A percentile compares a stretch with the other conserved stretches of the same genome.
Conservation (phyloP, 2,888 invertebrate species). For the Platerodrilus igneus region DNA sequence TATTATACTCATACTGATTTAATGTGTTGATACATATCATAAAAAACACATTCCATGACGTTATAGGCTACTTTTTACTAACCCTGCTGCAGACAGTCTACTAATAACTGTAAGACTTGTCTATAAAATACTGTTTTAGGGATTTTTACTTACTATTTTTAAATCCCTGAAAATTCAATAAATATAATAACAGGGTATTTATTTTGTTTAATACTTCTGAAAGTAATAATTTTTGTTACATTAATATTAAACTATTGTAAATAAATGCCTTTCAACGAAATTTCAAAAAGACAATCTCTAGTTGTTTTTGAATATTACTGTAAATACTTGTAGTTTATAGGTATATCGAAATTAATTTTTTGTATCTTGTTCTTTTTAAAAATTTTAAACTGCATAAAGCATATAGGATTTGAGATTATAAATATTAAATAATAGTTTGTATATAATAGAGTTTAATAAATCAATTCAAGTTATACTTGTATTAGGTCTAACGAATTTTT, state of each 20-base stretch:
- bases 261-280: conserved; percentile 36
- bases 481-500: conserved; percentile 17
- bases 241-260: conserved; percentile 16
- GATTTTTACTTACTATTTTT: conserved; percentile 16
- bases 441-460: conserved; percentile 21
- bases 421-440: conserved; percentile 21
- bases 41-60: conserved; percentile 15
- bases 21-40: conserved; percentile 14
- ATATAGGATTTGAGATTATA: conserved; percentile 45
- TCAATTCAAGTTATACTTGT: conserved; percentile 15
- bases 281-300: conserved; percentile 39
- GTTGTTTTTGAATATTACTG: conserved; percentile 30
- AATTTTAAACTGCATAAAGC: conserved; percentile 44
- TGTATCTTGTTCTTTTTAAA: conserved; percentile 28
- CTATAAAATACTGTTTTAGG: too few species aligned
- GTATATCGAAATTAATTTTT: conserved; percentile 27
- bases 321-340: conserved; percentile 26
- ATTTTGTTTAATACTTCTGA: too few species aligned
- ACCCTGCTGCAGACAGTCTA: too few species aligned
- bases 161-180: conserved; percentile 20
- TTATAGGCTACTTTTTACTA: too few species aligned
- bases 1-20: conserved; percentile 6
- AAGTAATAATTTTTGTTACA: conserved; percentile 5
- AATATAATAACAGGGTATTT: conserved; percentile 34
- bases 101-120: too few species aligned